Conservation (phyloP, 2,797 vertebrate species). For the Rallus crepitans region DNA sequence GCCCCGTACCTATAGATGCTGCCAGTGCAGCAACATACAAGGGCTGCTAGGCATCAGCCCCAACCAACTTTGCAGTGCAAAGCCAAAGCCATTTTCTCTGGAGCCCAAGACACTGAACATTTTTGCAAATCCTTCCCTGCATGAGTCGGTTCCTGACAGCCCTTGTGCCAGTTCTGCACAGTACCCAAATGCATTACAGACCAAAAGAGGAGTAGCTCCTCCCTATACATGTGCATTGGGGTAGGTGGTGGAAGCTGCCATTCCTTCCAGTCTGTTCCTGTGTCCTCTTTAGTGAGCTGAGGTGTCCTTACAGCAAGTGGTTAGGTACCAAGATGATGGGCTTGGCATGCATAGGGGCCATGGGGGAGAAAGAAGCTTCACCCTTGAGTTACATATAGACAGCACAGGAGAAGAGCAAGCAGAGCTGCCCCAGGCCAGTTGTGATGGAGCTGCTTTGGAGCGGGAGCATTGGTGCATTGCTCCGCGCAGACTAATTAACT, state of each 20-base stretch:
- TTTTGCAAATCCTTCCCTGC: not conserved
- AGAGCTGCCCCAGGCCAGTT: not conserved
- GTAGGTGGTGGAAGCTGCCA: no score
- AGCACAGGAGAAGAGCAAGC: not conserved
- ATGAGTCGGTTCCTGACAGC: not conserved
- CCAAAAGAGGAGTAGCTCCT: not conserved
- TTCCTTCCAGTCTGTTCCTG: not conserved
- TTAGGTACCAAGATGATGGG: not conserved
- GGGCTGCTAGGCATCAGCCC: not conserved
- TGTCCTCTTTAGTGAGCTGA: not conserved
- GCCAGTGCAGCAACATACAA: rapidly evolving
- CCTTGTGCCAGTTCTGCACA: not conserved
- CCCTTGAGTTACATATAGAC: not conserved
- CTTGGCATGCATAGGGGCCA: rapidly evolving
- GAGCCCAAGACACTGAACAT: rapidly evolving
- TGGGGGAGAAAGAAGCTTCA: not conserved
- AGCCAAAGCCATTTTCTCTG: not conserved
- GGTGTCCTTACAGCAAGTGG: not conserved
- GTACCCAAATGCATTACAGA: not conserved
- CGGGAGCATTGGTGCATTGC: not conserved
- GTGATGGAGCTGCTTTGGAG: not conserved
- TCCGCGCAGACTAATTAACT: not conserved
- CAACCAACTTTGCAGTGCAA: not conserved
- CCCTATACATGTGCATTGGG: not conserved
- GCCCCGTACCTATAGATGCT: not conserved